Conservation (phyloP, 2,888 invertebrate species). For the Proisotoma minuta region DNA sequence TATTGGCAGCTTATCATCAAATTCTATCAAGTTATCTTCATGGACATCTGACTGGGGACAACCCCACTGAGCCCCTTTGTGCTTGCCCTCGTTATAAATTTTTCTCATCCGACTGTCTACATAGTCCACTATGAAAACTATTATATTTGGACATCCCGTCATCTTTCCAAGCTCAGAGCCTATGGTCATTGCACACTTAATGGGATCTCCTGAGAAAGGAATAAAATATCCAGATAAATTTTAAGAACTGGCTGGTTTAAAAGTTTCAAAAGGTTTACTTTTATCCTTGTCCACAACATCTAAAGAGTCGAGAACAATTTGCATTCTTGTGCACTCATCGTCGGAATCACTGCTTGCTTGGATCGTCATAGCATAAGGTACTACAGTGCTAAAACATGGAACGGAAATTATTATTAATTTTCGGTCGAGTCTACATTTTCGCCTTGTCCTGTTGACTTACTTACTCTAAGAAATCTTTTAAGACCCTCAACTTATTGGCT, state of each 20-base stretch:
- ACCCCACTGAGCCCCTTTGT: constrained; percentile 14
- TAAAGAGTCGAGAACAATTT: constrained; percentile 13
- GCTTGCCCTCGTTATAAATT: neutral
- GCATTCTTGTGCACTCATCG: neutral
- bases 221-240: constrained; percentile 17
- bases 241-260: neutral
- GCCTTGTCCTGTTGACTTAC: neutral
- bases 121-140: constrained; percentile 15
- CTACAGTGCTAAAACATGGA: no score
- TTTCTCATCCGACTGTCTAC: constrained; percentile 1
- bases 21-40: constrained; percentile 2
- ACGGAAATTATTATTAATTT: no score
- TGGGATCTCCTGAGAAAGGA: constrained; percentile 15
- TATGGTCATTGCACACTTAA: constrained; percentile 1
- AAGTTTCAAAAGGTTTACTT: neutral
- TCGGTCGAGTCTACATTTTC: no score
- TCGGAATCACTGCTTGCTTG: constrained; percentile 7
- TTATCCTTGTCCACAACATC: constrained; percentile 18
- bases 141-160: constrained; percentile 14
- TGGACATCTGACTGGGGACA: constrained; percentile 1
- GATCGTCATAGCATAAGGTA: constrained; percentile 1
- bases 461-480: constrained; percentile 19
- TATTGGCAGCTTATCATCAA: neutral
- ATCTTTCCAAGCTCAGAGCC: constrained; percentile 14
- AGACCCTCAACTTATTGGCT: constrained; percentile 8